Evolutionary conservation across 2,797 vertebrate genomes (phyloP).

Genomic region (Lutjanus argentimaculatus): DNA sequence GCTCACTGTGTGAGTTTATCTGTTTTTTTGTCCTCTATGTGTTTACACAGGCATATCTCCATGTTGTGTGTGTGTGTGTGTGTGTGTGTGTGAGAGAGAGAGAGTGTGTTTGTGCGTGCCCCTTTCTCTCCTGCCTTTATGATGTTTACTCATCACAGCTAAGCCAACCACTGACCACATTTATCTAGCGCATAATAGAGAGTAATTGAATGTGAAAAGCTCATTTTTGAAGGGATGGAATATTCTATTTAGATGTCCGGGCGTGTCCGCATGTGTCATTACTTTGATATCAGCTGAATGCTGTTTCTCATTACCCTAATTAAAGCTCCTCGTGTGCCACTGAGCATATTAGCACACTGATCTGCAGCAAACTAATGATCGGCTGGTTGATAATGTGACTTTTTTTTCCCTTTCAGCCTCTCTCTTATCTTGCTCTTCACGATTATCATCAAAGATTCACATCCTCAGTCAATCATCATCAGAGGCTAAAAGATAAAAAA

Average conservation of each 20-base stretch:
- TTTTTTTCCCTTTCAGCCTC: slow-evolving; percentile 37
- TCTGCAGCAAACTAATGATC: slow-evolving; percentile 79
- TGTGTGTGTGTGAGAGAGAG: slow-evolving; percentile 27
- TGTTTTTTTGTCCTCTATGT: slow-evolving; percentile 43
- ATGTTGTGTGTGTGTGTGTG: slow-evolving; percentile 25
- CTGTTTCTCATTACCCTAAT: slow-evolving; percentile 85
- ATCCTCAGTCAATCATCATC: slow-evolving; percentile 67
- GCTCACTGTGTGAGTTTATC: slow-evolving; percentile 33
- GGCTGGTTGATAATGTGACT: slow-evolving; percentile 73
- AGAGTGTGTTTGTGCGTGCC: slow-evolving; percentile 25
- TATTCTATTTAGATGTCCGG: slow-evolving; percentile 77
- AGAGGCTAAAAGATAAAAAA: slow-evolving; percentile 37
- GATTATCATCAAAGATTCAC: slow-evolving; percentile 77
- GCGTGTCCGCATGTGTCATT: slow-evolving; percentile 80
- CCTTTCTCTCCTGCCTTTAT: slow-evolving; percentile 29
- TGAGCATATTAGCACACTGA: slow-evolving; percentile 82
- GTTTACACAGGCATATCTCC: slow-evolving; percentile 33
- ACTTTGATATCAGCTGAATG: slow-evolving; percentile 82
- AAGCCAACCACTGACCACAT: slow-evolving; percentile 65
- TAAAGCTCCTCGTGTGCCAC: slow-evolving; percentile 80
- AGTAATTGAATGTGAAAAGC: slow-evolving; percentile 85
- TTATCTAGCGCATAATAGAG: slow-evolving; percentile 68
- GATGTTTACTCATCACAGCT: slow-evolving; percentile 61
- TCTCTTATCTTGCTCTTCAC: slow-evolving; percentile 64
- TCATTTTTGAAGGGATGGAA: slow-evolving; percentile 76